Conservation (phyloP, 64 coral and sea anemone genomes). For the Stichodactyla helianthus region DNA sequence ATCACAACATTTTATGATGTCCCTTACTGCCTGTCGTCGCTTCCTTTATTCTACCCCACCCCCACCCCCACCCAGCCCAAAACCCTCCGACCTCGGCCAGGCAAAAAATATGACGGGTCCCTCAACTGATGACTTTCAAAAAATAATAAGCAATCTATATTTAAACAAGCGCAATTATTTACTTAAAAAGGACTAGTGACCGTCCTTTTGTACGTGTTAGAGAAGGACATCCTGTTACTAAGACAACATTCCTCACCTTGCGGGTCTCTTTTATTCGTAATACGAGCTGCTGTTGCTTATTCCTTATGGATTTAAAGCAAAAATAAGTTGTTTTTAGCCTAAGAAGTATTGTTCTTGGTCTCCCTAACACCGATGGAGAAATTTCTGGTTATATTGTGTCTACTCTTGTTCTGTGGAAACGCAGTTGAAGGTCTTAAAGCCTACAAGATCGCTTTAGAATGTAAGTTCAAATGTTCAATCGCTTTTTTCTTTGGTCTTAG, state of each 20-base stretch:
- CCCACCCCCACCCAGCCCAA: no score
- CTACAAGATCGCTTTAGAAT: conserved; percentile 7
- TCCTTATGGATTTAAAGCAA: not conserved
- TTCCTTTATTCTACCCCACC: no score
- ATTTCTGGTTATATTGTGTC: not conserved
- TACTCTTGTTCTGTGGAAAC: not conserved
- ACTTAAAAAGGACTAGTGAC: not conserved
- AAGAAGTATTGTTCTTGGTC: not conserved
- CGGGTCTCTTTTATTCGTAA: not conserved
- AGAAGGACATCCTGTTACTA: not conserved
- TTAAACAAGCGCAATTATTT: not conserved
- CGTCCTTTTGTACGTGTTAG: not conserved
- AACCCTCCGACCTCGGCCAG: no score
- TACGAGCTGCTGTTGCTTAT: not conserved
- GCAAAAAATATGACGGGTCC: no score
- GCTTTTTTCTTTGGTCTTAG: not conserved
- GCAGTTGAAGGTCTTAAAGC: not conserved
- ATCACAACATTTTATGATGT: no score
- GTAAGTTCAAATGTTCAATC: not conserved
- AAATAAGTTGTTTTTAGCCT: not conserved
- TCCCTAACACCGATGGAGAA: not conserved
- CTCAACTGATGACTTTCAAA: not conserved
- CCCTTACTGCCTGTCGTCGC: no score
- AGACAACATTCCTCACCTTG: not conserved
- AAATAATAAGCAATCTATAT: not conserved